Evolutionary conservation across 1,140 invertebrate genomes (phyloP).

Genomic region (Linepithema humile): DNA sequence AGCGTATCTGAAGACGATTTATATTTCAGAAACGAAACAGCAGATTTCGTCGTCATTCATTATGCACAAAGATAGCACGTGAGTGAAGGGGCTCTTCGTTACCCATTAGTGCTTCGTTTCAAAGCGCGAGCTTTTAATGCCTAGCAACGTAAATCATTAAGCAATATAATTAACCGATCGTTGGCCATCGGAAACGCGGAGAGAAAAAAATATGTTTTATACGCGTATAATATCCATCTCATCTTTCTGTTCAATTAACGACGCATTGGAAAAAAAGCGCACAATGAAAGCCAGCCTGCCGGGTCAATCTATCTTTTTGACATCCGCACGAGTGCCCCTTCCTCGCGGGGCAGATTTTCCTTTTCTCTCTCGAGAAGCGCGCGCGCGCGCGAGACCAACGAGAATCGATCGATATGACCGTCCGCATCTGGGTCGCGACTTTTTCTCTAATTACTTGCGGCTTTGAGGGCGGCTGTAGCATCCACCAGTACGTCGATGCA

Average conservation of each 20-base stretch:
- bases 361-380: slow-evolving; percentile 35
- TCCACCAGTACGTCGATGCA: slow-evolving; percentile 27
- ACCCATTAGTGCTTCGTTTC: background rate
- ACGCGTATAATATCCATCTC: slow-evolving; percentile 23
- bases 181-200: background rate
- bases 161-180: background rate
- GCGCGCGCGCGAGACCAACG: background rate
- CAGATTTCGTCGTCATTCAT: background rate
- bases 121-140: background rate
- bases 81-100: background rate
- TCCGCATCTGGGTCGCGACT: slow-evolving; percentile 68
- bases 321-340: slow-evolving; percentile 31
- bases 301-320: slow-evolving; percentile 64
- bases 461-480: slow-evolving; percentile 45
- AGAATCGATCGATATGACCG: slow-evolving; percentile 66
- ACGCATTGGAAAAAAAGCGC: background rate
- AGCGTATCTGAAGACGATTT: background rate
- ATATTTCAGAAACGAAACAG: background rate
- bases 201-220: background rate
- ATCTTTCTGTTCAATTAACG: slow-evolving; percentile 42
- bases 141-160: slow-evolving; percentile 20
- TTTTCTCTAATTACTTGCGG: slow-evolving; percentile 70
- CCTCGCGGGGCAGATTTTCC: slow-evolving; percentile 55
- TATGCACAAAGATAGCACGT: background rate
- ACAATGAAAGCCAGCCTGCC: slow-evolving; percentile 14